Base-by-base conservation (phyloP, 2,113 vertebrate species). In the Neopipo cinnamomea region DNA sequence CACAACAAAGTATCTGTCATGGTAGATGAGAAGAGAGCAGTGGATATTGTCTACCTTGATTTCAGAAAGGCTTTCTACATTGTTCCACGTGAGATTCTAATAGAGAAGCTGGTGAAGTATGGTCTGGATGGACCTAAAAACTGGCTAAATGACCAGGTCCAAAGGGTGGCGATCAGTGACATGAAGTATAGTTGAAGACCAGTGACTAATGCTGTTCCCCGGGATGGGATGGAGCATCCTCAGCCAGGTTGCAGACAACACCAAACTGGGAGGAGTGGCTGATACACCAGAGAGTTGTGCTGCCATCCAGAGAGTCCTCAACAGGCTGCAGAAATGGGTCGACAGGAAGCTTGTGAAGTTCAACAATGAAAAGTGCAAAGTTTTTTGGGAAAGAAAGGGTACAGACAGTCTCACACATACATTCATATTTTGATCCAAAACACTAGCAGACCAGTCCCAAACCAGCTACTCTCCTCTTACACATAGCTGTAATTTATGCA, bases 201-300 rank as follows among this genome's bases (percentile, higher is more conserved):
- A 61, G 42, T 37, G 42, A 23, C 15, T 52, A 25, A 3, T n/a
- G 42, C 14, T 37, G 5, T 67, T 33, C 14, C 31, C 23, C 33
- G 42, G 30, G 18, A 37, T 30, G 15, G 21, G 56, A 20, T 28
- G 55, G 14, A 77, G 12, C 28, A 63, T 62, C 46, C 23, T 89
- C 52, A 52, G 33, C 27, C 6, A 11, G 37, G 17, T 8, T 75
- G 27, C 27, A 58, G 61, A 37, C 9, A 7, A 7, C 12, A 37
- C 35, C 33, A 65, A 44, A 70, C 19, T 41, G n/a, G 25, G 50
- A 88, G 25, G 25, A 65, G 41, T 39, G 20, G 23, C 61, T 66
- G 33, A 44, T 53, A 41, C 0, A 2, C 21, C n/a, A 37, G 55
- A 61, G 11, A 6, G 6, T 61, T 0, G 0, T 42, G 7, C 24